Evolutionary conservation across 2,888 invertebrate genomes (phyloP).

Genomic region (Oscheius sp.): DNA sequence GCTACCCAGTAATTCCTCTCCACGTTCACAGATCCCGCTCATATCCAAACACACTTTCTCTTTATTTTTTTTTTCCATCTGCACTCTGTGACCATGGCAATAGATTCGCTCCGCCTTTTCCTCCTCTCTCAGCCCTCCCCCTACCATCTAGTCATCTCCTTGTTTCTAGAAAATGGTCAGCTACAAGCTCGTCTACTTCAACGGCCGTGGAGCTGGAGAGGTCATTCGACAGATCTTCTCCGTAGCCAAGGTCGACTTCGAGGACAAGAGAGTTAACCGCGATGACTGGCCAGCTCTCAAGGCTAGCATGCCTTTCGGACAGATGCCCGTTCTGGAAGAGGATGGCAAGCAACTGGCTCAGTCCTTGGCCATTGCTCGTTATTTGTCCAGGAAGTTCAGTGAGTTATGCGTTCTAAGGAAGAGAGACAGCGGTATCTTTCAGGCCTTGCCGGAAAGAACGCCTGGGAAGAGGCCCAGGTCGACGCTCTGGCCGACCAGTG

Average conservation of each 20-base stretch:
- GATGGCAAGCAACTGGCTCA: conserved; percentile 55
- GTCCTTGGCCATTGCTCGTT: conserved; percentile 56
- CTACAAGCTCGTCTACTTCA: conserved; percentile 53
- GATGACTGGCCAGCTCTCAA: conserved; percentile 57
- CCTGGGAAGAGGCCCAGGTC: conserved; percentile 51
- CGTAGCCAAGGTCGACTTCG: conserved; percentile 51
- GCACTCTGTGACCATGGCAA: no score
- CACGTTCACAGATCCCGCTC: no score
- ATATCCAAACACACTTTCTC: no score
- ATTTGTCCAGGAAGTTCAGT: conserved; percentile 48
- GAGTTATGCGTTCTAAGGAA: neutral
- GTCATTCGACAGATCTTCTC: conserved; percentile 45
- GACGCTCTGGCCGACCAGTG: conserved; percentile 58
- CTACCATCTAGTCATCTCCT: neutral
- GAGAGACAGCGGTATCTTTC: neutral
- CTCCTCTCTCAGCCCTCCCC: neutral
- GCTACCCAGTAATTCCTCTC: no score
- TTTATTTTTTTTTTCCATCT: no score
- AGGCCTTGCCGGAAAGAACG: conserved; percentile 54
- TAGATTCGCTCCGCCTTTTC: neutral
- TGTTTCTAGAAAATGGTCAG: conserved; percentile 43
- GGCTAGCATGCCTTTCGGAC: conserved; percentile 54
- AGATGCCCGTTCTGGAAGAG: conserved; percentile 55
- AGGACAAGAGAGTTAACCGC: conserved; percentile 49
- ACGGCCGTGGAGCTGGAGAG: conserved; percentile 52